These are phyloP conservation scores for Geococcyx californianus DNA, from an alignment of 2,113 vertebrate species.

Conservation along the genomic window DNA sequence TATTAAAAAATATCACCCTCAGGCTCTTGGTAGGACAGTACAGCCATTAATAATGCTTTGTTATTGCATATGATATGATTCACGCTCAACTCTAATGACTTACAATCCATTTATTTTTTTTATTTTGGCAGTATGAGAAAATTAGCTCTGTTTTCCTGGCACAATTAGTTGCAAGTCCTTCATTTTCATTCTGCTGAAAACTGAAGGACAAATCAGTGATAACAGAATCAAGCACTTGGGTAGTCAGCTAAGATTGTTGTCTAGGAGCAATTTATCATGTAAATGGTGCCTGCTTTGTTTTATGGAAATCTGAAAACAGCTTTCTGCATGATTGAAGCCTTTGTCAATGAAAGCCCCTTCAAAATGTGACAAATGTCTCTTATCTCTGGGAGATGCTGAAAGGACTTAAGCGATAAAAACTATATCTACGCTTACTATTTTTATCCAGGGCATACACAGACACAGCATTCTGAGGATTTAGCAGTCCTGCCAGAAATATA, in stretches of 20 bases:
- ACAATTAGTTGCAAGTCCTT: conserved; percentile 79
- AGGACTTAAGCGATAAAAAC: conserved; percentile 51
- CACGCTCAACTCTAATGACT: conserved; percentile 43
- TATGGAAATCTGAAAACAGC: conserved; percentile 88
- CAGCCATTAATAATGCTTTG: conserved; percentile 60
- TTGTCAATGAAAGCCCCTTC: conserved; percentile 81
- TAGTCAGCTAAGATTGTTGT: conserved; percentile 81
- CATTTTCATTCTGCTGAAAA: conserved; percentile 74
- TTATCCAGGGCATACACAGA: conserved; percentile 7
- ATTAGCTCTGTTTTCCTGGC: conserved; percentile 76
- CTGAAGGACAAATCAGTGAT: conserved; percentile 81
- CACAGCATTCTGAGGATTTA: neutral
- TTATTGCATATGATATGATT: conserved; percentile 54
- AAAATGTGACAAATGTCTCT: conserved; percentile 81
- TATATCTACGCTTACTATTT: conserved; percentile 46
- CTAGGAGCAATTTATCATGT: conserved; percentile 89
- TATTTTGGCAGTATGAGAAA: conserved; percentile 53
- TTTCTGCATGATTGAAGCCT: conserved; percentile 88
- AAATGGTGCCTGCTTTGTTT: conserved; percentile 85
- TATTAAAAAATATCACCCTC: neutral
- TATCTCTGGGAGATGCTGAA: conserved; percentile 70
- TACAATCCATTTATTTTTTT: conserved; percentile 18
- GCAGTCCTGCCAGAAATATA: neutral
- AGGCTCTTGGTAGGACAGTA: conserved; percentile 16
- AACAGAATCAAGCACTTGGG: conserved; percentile 77